A percentile compares a stretch with the other conserved stretches of the same genome.
These are phyloP conservation scores for Melinaea menophilus DNA, from an alignment of 2,888 invertebrate genomes.

Conservation along the genomic window DNA sequence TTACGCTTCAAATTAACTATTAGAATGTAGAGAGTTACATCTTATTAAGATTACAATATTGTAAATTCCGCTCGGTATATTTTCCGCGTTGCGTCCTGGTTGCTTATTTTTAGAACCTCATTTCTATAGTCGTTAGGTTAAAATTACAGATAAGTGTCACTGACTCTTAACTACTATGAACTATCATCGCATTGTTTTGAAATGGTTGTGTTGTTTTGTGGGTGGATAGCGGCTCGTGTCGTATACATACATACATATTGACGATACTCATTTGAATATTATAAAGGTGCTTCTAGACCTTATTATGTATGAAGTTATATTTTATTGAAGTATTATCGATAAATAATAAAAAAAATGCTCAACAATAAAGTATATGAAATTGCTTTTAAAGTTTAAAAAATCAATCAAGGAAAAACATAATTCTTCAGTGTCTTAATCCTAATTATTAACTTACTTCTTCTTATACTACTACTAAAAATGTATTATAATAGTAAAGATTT, in stretches of 20 bases:
- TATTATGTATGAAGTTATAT: too few relatives aligned
- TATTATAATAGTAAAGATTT: background rate
- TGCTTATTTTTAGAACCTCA: conserved; percentile 17
- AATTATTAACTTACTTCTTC: background rate
- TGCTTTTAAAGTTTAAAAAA: too few relatives aligned
- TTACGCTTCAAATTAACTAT: background rate
- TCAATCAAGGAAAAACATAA: too few relatives aligned
- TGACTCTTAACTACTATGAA: background rate
- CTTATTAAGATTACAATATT: too few relatives aligned
- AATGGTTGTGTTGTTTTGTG: conserved; percentile 16
- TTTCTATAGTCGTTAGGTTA: conserved; percentile 1
- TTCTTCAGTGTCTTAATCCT: background rate
- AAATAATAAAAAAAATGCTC: too few relatives aligned
- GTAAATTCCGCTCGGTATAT: too few relatives aligned
- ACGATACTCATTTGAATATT: conserved; percentile 19
- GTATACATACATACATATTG: conserved; percentile 10
- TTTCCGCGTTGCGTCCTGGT: conserved; percentile 3
- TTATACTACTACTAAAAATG: background rate
- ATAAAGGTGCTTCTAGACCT: conserved; percentile 17
- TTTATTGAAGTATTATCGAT: too few relatives aligned
- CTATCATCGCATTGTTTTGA: conserved; percentile 17
- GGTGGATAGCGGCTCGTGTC: conserved; percentile 28
- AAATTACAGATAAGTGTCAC: conserved; percentile 13
- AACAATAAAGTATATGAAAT: too few relatives aligned
- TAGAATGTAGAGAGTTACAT: background rate